A percentile compares a stretch with the other conserved stretches of the same genome.
These are phyloP conservation scores for Pterophyllum scalare DNA, from an alignment of 2,113 vertebrate genomes.

Conservation along the genomic window DNA sequence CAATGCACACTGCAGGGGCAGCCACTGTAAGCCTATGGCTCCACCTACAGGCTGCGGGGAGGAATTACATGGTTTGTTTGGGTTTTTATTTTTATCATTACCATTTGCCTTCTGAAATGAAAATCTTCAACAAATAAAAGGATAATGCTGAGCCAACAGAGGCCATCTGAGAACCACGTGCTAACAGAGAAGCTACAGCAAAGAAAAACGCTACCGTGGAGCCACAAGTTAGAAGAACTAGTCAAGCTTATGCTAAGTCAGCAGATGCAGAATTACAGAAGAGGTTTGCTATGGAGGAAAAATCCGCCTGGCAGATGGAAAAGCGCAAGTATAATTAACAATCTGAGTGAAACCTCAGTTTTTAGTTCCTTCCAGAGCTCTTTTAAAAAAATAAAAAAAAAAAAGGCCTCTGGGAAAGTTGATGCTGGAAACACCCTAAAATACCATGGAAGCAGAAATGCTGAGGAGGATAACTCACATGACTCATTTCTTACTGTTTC, in stretches of 20 bases:
- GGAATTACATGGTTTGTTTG: conserved; percentile 18
- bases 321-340: not conserved
- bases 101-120: not conserved
- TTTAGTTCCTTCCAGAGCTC: not conserved
- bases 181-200: not conserved
- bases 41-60: conserved; percentile 48
- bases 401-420: not conserved
- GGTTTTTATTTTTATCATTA: not conserved
- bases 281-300: conserved; percentile 7
- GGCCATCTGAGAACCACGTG: not conserved
- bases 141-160: not conserved
- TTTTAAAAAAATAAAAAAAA: not conserved
- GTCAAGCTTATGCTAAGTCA: not conserved
- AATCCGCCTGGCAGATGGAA: not conserved
- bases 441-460: conserved; percentile 1
- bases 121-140: not conserved
- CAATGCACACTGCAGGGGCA: not conserved
- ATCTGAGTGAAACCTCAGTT: conserved; percentile 2
- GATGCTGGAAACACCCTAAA: conserved; percentile 14
- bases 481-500: not conserved
- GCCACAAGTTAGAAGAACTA: conserved; percentile 5
- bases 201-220: not conserved
- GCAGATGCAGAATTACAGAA: conserved; percentile 4
- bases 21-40: conserved; percentile 41
- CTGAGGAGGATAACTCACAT: not conserved